Evolutionary conservation across 2,113 vertebrate genomes (phyloP), one percentile per base, ranked within the genome.

Genomic region (Australoheros scitulus): DNA sequence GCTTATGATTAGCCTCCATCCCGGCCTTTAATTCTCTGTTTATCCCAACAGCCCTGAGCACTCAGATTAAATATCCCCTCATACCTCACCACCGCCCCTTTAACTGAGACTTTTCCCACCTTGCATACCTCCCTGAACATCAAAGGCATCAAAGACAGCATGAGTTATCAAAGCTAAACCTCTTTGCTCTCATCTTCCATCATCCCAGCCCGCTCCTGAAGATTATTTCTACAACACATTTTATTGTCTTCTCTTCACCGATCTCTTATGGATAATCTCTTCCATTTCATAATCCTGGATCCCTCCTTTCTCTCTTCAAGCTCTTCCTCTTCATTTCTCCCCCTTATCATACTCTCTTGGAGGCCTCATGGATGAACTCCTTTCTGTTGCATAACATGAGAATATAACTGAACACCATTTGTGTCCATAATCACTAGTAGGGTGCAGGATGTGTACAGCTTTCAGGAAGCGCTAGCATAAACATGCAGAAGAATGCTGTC

Each of bases 41-140:
- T 86, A 92, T 87, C 82, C 75, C 70, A 68, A 70, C 60, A 88
- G 64, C 82, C 41, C 43, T 29, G 72, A 78, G 84, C 32, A 13
- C 83, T 81, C 38, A 8, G 87, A 88, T 93, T 91, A 93, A 92
- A 92, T 78, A 79, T 57, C 83, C 88, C 87, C 76, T 82, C 83
- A 65, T 82, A 74, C 77, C 74, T 60, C 83, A 50, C 55, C 3
- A 2, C 87, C 68, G 65, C 88, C 92, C 90, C 88, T 92, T 93
- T 93, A 93, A 93, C 94, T 81, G 65, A 83, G 68, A 80, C 87
- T 76, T 87, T 89, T 92, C 81, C 84, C 82, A 86, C 90, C 91
- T 92, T 41, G 68, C 87, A 88, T 88, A 91, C 90, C 87, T 94
- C 75, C 72, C 59, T 87, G 81, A 90, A 93, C 93, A 92, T 94